Conservation (phyloP, 1,140 invertebrate species). For the Tetramorium alpestre region DNA sequence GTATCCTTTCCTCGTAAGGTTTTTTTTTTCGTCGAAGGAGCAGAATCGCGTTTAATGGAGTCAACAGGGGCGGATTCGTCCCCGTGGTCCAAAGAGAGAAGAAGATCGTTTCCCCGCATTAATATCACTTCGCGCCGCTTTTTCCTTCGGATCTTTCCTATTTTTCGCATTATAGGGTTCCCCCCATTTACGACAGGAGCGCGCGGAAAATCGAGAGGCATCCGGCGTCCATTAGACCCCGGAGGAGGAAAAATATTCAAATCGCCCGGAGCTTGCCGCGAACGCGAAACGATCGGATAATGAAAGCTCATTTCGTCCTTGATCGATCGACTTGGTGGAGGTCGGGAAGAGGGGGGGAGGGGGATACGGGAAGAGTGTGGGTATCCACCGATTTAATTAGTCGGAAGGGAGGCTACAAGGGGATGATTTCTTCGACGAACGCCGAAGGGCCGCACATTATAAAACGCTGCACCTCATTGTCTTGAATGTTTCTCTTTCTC, state of each 20-base stretch:
- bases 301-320: slow-evolving; percentile 65
- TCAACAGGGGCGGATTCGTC: slow-evolving; percentile 30
- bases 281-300: slow-evolving; percentile 57
- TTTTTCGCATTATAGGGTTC: slow-evolving; percentile 69
- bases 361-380: neutral
- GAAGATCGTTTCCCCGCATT: slow-evolving; percentile 73
- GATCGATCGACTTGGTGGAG: slow-evolving; percentile 26
- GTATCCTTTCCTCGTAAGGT: slow-evolving; percentile 43
- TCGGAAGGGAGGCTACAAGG: slow-evolving; percentile 65
- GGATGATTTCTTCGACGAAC: slow-evolving; percentile 42
- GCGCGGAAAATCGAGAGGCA: slow-evolving; percentile 61
- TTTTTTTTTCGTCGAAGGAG: slow-evolving; percentile 39
- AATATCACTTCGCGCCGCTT: slow-evolving; percentile 69
- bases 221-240: slow-evolving; percentile 66
- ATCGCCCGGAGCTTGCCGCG: slow-evolving; percentile 54
- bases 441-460: slow-evolving; percentile 60
- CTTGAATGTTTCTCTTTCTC: slow-evolving; percentile 36
- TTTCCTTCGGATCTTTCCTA: slow-evolving; percentile 59
- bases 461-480: slow-evolving; percentile 66
- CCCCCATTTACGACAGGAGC: slow-evolving; percentile 68
- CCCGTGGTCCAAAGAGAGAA: slow-evolving; percentile 49
- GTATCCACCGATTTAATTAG: slow-evolving; percentile 70
- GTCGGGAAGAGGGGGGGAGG: neutral
- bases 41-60: slow-evolving; percentile 70
- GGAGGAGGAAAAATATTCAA: slow-evolving; percentile 68